These are phyloP conservation scores for Lamellibrachia luymesi DNA, from an alignment of 1,140 invertebrate genomes.

Conservation along the genomic window DNA sequence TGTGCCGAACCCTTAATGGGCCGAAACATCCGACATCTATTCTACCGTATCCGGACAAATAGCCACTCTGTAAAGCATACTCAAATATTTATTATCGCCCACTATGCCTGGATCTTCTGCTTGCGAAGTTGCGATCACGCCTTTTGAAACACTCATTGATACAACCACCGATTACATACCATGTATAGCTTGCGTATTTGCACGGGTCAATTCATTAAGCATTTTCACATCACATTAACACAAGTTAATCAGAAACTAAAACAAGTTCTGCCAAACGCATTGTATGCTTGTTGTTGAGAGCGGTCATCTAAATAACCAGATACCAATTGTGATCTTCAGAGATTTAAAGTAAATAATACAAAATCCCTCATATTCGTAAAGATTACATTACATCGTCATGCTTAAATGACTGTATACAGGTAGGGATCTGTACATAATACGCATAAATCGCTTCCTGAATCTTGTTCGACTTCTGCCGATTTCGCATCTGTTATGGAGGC, in stretches of 20 bases:
- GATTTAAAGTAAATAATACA: no score
- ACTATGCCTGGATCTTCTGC: no score
- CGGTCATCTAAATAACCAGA: background rate
- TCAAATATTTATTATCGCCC: no score
- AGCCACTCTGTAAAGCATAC: no score
- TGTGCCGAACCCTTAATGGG: no score
- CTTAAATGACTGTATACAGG: background rate
- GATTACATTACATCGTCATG: background rate
- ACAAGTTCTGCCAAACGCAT: background rate
- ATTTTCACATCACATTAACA: background rate
- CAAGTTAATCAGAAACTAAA: background rate
- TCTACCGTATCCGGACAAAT: no score
- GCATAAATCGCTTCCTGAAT: background rate
- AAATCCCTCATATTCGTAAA: background rate
- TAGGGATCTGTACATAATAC: background rate
- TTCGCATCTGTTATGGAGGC: background rate
- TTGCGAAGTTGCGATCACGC: no score
- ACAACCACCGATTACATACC: no score
- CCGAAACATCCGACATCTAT: no score
- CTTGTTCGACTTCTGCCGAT: background rate
- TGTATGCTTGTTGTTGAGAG: background rate
- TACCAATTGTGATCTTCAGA: background rate
- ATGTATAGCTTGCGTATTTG: background rate
- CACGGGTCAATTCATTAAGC: background rate
- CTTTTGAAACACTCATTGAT: no score